Evolutionary conservation across 2,113 vertebrate genomes (phyloP).

Genomic region (Ursus arctos): DNA sequence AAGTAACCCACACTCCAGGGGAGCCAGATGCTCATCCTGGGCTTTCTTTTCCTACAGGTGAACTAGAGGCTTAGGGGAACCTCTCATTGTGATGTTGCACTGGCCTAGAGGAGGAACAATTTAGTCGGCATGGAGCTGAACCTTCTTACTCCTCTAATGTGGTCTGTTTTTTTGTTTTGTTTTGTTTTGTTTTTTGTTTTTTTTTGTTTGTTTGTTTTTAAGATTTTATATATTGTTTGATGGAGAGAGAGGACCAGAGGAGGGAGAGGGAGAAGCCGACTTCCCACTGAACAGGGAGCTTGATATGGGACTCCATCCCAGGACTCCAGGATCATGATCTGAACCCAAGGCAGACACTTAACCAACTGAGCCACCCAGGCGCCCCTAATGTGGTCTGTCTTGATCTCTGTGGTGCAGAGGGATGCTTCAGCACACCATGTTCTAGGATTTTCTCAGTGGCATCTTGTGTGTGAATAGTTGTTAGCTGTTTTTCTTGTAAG

Average conservation of each 20-base stretch:
- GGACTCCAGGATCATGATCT: too few species aligned
- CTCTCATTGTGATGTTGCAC: not conserved
- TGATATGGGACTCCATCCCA: too few species aligned
- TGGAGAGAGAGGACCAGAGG: too few species aligned
- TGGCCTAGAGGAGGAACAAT: not conserved
- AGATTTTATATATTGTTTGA: too few species aligned
- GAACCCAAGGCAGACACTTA: too few species aligned
- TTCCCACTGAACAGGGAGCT: too few species aligned
- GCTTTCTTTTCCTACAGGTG: not conserved
- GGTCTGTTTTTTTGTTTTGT: not conserved
- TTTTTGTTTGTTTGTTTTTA: too few species aligned
- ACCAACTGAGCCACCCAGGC: too few species aligned
- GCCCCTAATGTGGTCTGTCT: not conserved
- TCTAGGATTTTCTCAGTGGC: not conserved
- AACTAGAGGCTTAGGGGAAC: not conserved
- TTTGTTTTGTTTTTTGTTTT: too few species aligned
- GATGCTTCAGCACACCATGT: not conserved
- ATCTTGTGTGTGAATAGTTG: not conserved
- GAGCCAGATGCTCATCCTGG: not conserved
- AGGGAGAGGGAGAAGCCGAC: too few species aligned
- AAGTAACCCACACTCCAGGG: not conserved
- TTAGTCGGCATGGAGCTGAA: too few species aligned
- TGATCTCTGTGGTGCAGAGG: not conserved
- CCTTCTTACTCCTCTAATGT: not conserved
- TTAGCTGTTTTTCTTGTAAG: not conserved